Conservation (phyloP, 2,797 vertebrate genomes). For the Micromesistius poutassou region DNA sequence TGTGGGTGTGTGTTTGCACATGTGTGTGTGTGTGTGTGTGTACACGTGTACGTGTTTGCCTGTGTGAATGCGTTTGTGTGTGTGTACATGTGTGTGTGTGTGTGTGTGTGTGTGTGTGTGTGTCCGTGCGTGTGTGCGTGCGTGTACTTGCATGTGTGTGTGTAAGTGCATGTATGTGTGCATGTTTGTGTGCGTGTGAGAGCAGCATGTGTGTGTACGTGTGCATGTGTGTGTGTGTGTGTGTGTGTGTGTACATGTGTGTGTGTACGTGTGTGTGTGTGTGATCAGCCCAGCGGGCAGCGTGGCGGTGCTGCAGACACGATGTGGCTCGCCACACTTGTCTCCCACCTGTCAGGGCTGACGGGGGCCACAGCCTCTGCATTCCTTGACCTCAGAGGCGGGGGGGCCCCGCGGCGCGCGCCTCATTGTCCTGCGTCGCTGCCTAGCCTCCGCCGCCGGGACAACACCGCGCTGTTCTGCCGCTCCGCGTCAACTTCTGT, state of each 20-base stretch:
- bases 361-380: background rate
- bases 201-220: background rate
- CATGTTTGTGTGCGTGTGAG: constrained; percentile 3
- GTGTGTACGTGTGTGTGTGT: background rate
- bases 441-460: background rate
- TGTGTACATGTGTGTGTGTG: background rate
- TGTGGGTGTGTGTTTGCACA: background rate
- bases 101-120: background rate
- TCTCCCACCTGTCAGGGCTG: background rate
- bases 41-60: background rate
- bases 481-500: background rate
- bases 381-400: background rate
- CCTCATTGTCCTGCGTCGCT: background rate
- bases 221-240: background rate
- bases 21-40: background rate
- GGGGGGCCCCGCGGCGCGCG: background rate
- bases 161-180: background rate
- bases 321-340: background rate
- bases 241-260: background rate
- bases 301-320: background rate
- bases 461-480: background rate
- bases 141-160: background rate
- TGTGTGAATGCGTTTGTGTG: background rate
- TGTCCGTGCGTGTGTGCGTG: background rate
- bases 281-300: background rate